A percentile compares a stretch with the other conserved stretches of the same genome.
Conservation (phyloP, 2,888 invertebrate species). For the Lepidonotus clava region DNA sequence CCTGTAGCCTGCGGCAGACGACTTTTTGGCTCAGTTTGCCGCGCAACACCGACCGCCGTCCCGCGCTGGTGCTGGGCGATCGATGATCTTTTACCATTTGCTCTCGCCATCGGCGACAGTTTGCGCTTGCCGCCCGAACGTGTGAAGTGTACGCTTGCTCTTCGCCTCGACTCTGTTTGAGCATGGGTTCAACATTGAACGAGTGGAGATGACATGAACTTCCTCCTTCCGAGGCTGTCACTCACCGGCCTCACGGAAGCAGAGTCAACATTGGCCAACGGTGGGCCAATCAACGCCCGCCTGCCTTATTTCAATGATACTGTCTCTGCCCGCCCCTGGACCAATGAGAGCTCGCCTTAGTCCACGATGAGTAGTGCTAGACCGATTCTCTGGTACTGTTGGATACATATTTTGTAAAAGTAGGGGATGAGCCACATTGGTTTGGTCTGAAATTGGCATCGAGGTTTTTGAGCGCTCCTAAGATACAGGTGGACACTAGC, state of each 20-base stretch:
- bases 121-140: slow-evolving; percentile 40
- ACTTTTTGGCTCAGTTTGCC: slow-evolving; percentile 13
- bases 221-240: slow-evolving; percentile 25
- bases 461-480: not conserved
- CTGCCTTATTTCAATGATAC: slow-evolving; percentile 24
- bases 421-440: slow-evolving; percentile 48
- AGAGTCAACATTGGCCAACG: slow-evolving; percentile 33
- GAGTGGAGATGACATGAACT: slow-evolving; percentile 43
- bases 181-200: slow-evolving; percentile 26
- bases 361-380: slow-evolving; percentile 32
- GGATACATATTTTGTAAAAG: slow-evolving; percentile 51
- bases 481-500: not conserved
- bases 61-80: no score
- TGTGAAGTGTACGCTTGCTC: slow-evolving; percentile 51
- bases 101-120: slow-evolving; percentile 37
- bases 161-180: slow-evolving; percentile 48
- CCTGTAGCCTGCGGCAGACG: not conserved
- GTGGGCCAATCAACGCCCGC: slow-evolving; percentile 13
- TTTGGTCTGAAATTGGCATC: slow-evolving; percentile 50
- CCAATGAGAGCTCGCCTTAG: slow-evolving; percentile 28
- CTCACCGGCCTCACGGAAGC: slow-evolving; percentile 40
- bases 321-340: not conserved
- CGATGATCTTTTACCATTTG: slow-evolving; percentile 19
- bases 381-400: slow-evolving; percentile 12
- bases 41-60: not conserved